These are phyloP conservation scores for Drosophila auraria DNA, from an alignment of 1,140 invertebrate genomes.

Conservation along the genomic window DNA sequence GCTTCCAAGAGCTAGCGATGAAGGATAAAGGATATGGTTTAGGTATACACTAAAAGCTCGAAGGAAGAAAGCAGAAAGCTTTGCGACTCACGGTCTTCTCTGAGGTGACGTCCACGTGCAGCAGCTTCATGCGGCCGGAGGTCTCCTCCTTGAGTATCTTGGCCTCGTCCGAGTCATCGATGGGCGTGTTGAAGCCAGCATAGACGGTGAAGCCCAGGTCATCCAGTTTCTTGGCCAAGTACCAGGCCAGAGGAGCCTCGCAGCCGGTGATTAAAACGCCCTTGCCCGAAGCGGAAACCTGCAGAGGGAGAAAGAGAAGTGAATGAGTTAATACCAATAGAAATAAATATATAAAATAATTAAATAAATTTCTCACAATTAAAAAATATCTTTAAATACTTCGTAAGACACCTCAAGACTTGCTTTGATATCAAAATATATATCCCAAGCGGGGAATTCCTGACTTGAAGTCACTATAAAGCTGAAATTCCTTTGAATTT, in stretches of 20 bases:
- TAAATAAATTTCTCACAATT: too few relatives aligned
- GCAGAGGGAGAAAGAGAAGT: slow-evolving; percentile 11
- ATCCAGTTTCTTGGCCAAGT: slow-evolving; percentile 90
- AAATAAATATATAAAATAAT: too few relatives aligned
- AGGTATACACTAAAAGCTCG: slow-evolving; percentile 27
- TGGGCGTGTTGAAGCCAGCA: slow-evolving; percentile 90
- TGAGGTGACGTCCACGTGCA: slow-evolving; percentile 91
- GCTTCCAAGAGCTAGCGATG: slow-evolving; percentile 88
- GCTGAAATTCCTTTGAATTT: fast-evolving
- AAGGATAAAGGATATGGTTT: background rate
- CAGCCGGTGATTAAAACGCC: slow-evolving; percentile 94
- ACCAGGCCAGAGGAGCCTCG: slow-evolving; percentile 91
- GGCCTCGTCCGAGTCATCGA: slow-evolving; percentile 88
- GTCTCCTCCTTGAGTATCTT: slow-evolving; percentile 91
- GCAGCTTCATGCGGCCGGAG: slow-evolving; percentile 90
- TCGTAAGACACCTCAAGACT: too few relatives aligned
- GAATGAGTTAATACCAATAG: background rate
- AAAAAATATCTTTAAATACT: too few relatives aligned
- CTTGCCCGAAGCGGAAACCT: slow-evolving; percentile 92
- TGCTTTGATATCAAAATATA: background rate
- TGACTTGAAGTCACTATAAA: background rate
- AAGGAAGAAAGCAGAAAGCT: background rate
- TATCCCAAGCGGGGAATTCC: background rate
- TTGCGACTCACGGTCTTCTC: slow-evolving; percentile 87
- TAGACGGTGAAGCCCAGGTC: slow-evolving; percentile 93